Evolutionary conservation across 2,888 invertebrate species (phyloP).

Genomic region (Didymodactylos carnosus): DNA sequence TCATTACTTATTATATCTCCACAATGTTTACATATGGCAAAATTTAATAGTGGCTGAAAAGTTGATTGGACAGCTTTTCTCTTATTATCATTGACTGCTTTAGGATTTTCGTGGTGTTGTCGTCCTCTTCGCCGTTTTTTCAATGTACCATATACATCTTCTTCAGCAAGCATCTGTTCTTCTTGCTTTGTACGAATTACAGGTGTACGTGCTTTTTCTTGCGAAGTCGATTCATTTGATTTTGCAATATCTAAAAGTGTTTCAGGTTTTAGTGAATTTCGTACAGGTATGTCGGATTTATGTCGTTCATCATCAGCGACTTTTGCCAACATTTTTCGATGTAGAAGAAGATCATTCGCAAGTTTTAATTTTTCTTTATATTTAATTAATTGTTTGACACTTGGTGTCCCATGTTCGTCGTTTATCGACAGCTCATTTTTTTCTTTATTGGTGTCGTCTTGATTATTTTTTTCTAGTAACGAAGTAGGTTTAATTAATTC

Average conservation of each 20-base stretch:
- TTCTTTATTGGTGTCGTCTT: too few relatives aligned
- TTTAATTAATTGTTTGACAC: background rate
- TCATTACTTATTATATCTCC: background rate
- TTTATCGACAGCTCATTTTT: too few relatives aligned
- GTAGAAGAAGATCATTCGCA: background rate
- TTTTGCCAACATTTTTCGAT: background rate
- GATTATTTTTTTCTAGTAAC: too few relatives aligned
- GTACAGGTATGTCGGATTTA: background rate
- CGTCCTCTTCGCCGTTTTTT: background rate
- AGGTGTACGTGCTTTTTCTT: too few relatives aligned
- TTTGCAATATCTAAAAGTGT: too few relatives aligned
- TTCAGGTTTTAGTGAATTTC: too few relatives aligned
- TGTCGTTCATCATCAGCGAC: background rate
- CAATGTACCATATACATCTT: background rate
- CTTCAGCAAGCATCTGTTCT: background rate
- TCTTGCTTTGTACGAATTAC: background rate
- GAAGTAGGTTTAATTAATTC: background rate
- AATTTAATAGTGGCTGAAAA: too few relatives aligned
- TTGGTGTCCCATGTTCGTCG: background rate
- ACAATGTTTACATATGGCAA: background rate
- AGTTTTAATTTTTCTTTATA: background rate
- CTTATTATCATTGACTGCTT: too few relatives aligned
- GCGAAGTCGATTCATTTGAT: too few relatives aligned
- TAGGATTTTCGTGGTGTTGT: too few relatives aligned
- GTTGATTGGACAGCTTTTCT: too few relatives aligned